Evolutionary conservation across 2,888 invertebrate genomes (phyloP), one percentile per base, ranked within the genome.

Genomic region (Harpalus rufipes): DNA sequence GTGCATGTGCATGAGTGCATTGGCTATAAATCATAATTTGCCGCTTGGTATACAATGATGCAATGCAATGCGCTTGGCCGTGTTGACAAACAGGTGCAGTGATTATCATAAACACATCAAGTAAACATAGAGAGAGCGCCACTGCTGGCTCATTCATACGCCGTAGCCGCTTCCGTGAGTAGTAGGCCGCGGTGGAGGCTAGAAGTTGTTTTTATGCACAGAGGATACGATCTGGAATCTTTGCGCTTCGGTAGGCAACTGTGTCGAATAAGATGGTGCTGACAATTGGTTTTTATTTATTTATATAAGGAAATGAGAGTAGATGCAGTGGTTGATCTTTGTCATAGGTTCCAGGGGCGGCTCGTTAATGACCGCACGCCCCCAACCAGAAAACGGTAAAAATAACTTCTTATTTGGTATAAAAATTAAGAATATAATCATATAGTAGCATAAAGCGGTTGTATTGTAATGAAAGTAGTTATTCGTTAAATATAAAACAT

Each of bases 51-150:
- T 51, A 51, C 44, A 51, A 51, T 51, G 44, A 51, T 51, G 44
- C 44, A 51, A 51, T 51, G 44, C 32, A 32, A 32, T 32, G 32
- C 32, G 32, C 44, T 51, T 8, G 44, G 10, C 41, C 8, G 41
- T 51, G 51, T 82, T 82, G 82, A 82, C 80, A 80, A 82, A 82
- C 82, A 82, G 82, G 82, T 82, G 82, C 58, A 68, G 68, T 72
- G 32, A 72, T 82, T 82, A 82, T 68, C 82, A 82, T 82, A 82
- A 82, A 82, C 72, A 68, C 56, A 72, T 74, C 72, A 44, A 68
- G 32, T 68, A 68, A 32, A 65, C 41, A 63, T 81, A 21, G 78
- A 78, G 58, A 59, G n/a, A 59, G 41, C 59, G 58, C 41, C 61
- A 81, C 10, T 25, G 68, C 56, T 51, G 63, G 68, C 32, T 32